Evolutionary conservation across 2,888 invertebrate genomes (phyloP).

Genomic region (Prenolepis imparis): DNA sequence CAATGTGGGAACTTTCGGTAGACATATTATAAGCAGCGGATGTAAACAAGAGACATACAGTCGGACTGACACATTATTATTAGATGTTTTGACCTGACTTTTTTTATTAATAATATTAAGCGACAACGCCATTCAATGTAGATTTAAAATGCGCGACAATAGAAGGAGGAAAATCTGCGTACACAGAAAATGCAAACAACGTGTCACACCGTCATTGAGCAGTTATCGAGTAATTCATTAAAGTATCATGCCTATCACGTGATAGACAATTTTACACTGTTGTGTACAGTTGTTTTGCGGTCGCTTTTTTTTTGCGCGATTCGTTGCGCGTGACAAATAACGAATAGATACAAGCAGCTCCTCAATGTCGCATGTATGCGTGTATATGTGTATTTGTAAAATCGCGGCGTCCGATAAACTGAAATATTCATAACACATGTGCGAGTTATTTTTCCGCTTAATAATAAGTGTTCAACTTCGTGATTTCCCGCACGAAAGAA

Average conservation of each 20-base stretch:
- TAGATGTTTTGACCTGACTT: neutral
- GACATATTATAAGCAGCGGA: neutral
- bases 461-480: neutral
- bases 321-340: slow-evolving; percentile 7
- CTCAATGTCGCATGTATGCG: neutral
- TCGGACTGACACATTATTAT: neutral
- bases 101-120: neutral
- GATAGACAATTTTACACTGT: slow-evolving; percentile 8
- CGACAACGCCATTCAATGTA: slow-evolving; percentile 25
- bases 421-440: slow-evolving; percentile 34
- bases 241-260: slow-evolving; percentile 35
- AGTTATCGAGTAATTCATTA: slow-evolving; percentile 63
- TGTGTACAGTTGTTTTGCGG: neutral
- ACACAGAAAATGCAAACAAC: neutral
- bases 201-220: slow-evolving; percentile 21
- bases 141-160: neutral
- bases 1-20: neutral
- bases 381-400: neutral
- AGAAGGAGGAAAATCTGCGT: neutral
- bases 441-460: slow-evolving; percentile 16
- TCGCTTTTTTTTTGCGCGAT: neutral
- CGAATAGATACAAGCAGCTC: neutral
- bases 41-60: neutral
- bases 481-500: neutral
- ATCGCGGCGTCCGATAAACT: slow-evolving; percentile 22